Base-by-base conservation (phyloP, 2,113 vertebrate genomes). In the Sceloporus tristichus region DNA sequence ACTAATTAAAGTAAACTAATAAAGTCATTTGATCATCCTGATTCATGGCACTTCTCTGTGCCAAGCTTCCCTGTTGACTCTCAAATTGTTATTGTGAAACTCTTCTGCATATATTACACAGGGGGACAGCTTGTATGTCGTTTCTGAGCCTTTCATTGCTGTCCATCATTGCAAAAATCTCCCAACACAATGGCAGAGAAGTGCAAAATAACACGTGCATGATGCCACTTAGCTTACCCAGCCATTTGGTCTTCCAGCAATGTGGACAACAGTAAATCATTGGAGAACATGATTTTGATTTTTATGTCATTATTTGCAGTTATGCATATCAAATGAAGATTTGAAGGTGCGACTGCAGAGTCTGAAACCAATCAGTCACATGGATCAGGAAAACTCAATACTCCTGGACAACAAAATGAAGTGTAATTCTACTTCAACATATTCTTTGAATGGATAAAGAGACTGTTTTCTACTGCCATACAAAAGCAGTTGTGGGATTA, bases 21-120 rank as follows among this genome's bases (percentile, higher is more conserved):
- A 97, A 97, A 97, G 95, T 96, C 96, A 94, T 97, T 97, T 97
- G 97, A 97, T 97, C 96, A 97, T 97, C 92, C 95, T 97, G 97
- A 97, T 97, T 97, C 96, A 97, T 95, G 9, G 89, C 90, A 89
- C 91, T 96, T 96, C 95, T 93, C 82, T 0, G 75, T 94, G 90
- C 94, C 85, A 92, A 92, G 97, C 95, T 95, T 97, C 97, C 97
- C 96, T 92, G 96, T 96, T 96, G 97, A 94, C 96, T 97, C 91
- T 96, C 95, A 95, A 96, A 97, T 96, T 96, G 96, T 95, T 96
- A 89, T 91, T 97, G 95, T 97, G 95, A 95, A 93, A 93, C 92
- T 83, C 87, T 91, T 91, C 70, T 84, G 86, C 93, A 95, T 96
- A 95, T 95, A 93, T 95, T 95, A 94, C 86, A 29, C 90, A 93